phyloP scores from a whole-genome alignment of 1,140 invertebrate species.

The Ceratina japonica region DNA sequence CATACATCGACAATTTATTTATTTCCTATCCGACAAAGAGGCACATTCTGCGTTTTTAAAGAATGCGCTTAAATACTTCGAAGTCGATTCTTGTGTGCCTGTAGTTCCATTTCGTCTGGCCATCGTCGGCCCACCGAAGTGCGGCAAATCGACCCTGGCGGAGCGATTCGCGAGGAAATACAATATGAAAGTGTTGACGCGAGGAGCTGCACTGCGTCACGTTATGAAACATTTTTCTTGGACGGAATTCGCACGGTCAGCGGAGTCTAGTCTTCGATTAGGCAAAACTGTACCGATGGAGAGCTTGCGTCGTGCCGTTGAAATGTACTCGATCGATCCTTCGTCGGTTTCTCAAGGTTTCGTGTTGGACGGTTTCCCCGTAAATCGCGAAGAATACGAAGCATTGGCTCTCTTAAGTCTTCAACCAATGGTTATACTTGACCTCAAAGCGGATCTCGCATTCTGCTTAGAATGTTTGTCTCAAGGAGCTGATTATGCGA shows the following conservation, averaged over 20 bases:
- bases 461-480: conserved; percentile 74
- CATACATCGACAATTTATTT: conserved; percentile 81
- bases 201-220: conserved; percentile 78
- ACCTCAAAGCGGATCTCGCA: conserved; percentile 73
- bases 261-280: conserved; percentile 68
- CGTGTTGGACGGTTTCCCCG: conserved; percentile 82
- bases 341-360: conserved; percentile 78
- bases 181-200: conserved; percentile 78
- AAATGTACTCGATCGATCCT: conserved; percentile 77
- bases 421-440: conserved; percentile 80
- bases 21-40: conserved; percentile 79
- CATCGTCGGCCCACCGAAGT: conserved; percentile 91
- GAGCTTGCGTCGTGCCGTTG: conserved; percentile 75
- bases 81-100: conserved; percentile 65
- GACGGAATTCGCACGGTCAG: conserved; percentile 75
- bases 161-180: conserved; percentile 78
- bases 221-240: conserved; percentile 76
- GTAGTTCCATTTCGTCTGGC: conserved; percentile 85
- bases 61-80: conserved; percentile 80
- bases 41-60: conserved; percentile 77
- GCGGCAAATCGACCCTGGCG: conserved; percentile 88
- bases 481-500: conserved; percentile 61
- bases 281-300: conserved; percentile 72
- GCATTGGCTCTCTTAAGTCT: conserved; percentile 77
- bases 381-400: conserved; percentile 74